Evolutionary conservation across 2,113 vertebrate genomes (phyloP).

Genomic region (Coturnix japonica): DNA sequence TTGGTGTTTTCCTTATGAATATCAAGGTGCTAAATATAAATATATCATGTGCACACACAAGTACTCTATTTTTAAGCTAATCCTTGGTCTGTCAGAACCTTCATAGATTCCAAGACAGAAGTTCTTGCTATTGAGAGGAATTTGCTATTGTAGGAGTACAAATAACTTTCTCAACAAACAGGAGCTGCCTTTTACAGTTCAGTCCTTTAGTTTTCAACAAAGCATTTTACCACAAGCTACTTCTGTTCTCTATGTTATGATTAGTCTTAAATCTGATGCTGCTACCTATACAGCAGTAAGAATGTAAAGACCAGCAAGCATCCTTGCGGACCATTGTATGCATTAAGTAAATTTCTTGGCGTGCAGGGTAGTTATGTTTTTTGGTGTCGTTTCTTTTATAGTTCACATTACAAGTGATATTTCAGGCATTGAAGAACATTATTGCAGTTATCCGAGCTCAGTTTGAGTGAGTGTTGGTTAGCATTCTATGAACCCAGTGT

Average conservation of each 20-base stretch:
- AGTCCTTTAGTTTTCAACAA: background rate
- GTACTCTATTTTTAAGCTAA: background rate
- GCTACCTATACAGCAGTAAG: background rate
- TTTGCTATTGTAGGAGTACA: background rate
- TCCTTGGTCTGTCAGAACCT: background rate
- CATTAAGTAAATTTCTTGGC: background rate
- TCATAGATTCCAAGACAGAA: background rate
- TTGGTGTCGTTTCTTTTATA: background rate
- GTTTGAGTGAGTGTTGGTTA: background rate
- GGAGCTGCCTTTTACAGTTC: background rate
- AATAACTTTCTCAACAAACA: background rate
- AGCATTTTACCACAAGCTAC: background rate
- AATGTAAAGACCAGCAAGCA: background rate
- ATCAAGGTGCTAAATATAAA: background rate
- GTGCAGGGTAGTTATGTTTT: background rate
- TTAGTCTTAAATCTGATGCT: background rate
- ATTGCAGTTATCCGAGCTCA: background rate
- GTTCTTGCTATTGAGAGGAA: background rate
- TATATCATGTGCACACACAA: rapidly evolving
- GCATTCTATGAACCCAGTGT: background rate
- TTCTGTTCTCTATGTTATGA: background rate
- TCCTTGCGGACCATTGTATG: background rate
- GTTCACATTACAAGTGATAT: background rate
- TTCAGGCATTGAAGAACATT: background rate
- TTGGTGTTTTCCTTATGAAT: background rate